Conservation (phyloP, 2,113 vertebrate genomes). For the Orientallactaga bullata region DNA sequence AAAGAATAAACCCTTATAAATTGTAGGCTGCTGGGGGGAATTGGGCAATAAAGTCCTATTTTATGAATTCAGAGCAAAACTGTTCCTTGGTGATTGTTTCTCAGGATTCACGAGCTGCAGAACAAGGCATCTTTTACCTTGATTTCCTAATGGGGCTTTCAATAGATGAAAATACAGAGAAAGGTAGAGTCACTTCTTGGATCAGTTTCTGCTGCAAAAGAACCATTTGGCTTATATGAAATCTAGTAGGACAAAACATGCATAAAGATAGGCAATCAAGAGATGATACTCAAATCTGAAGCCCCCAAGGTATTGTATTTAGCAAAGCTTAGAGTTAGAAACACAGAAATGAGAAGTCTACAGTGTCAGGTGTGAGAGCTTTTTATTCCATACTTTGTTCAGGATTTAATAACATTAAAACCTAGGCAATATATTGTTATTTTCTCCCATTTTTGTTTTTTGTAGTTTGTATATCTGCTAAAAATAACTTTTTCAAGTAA, state of each 20-base stretch:
- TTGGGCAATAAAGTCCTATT: background rate
- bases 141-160: background rate
- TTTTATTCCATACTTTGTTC: background rate
- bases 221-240: background rate
- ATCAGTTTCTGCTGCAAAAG: background rate
- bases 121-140: background rate
- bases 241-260: background rate
- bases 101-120: accelerated
- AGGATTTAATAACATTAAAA: background rate
- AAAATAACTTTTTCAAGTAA: background rate
- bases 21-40: background rate
- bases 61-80: background rate
- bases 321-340: background rate
- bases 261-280: background rate
- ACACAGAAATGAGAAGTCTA: background rate
- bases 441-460: slow-evolving; percentile 30
- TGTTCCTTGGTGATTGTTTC: background rate
- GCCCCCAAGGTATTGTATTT: too few species aligned
- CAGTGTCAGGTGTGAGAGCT: background rate
- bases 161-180: background rate
- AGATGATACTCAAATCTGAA: accelerated
- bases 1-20: background rate
- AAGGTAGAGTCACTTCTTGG: background rate
- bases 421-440: background rate
- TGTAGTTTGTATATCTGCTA: background rate